Percentiles rank a stretch among this genome's conserved stretches.
phyloP scores from a whole-genome alignment of 1,140 invertebrate species.

The Papilio dardanus region DNA sequence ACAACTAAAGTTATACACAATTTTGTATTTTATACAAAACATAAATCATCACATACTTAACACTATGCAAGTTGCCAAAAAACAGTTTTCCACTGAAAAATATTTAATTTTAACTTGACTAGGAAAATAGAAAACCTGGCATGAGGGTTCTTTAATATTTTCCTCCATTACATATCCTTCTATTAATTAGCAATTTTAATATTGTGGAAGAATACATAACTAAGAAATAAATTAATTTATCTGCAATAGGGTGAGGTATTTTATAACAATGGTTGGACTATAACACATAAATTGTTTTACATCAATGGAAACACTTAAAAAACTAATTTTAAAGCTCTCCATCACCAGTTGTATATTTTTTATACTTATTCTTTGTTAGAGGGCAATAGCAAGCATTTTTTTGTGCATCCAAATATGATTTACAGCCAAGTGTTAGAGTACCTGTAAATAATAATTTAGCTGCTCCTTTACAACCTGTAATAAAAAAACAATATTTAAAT shows the following conservation, averaged over 20 bases:
- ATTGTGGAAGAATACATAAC: too few species aligned
- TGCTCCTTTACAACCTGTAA: slow-evolving; percentile 90
- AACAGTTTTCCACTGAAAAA: neutral
- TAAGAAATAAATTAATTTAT: too few species aligned
- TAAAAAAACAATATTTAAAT: slow-evolving; percentile 37
- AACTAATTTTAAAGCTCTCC: slow-evolving; percentile 68
- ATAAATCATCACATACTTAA: slow-evolving; percentile 12
- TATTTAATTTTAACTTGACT: neutral
- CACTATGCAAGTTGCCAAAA: neutral
- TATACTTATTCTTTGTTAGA: slow-evolving; percentile 78
- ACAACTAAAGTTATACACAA: slow-evolving; percentile 33
- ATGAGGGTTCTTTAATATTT: too few species aligned
- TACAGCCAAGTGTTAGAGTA: slow-evolving; percentile 91
- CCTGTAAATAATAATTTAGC: slow-evolving; percentile 92
- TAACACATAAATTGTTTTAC: too few species aligned
- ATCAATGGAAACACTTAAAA: neutral
- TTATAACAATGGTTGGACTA: too few species aligned
- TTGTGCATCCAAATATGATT: slow-evolving; percentile 92
- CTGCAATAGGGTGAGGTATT: too few species aligned
- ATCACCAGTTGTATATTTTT: slow-evolving; percentile 80
- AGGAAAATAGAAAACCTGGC: slow-evolving; percentile 11
- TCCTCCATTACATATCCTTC: too few species aligned
- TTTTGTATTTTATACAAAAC: neutral
- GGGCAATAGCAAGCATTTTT: slow-evolving; percentile 90
- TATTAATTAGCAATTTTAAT: too few species aligned